Base-by-base conservation (phyloP, 1,140 invertebrate genomes). In the Drosophila trapezifrons region DNA sequence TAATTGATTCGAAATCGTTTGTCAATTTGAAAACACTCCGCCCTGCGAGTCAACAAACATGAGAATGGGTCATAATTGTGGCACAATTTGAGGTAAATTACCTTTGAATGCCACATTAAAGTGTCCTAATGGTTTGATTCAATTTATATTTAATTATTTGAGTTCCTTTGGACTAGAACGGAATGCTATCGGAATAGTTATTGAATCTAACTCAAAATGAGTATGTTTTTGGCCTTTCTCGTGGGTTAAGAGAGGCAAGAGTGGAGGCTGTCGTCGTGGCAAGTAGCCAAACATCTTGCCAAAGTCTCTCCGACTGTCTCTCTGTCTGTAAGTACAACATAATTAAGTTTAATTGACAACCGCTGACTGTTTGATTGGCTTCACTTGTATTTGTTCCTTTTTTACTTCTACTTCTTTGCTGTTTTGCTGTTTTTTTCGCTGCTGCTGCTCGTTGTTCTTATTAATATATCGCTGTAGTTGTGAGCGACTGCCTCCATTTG, bases 301-400 rank as follows among this genome's bases (percentile, higher is more conserved):
- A 64, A 43, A 32, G 42, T 3, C 43, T 9, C 6, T 22, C 22
- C 15, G 20, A 12, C 46, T 29, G 25, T 51, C 27, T 18, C 9
- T 52, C 18, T 22, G 51, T 54, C 51, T 22, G 32, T 37, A 54
- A 52, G 51, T 71, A 47, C 65, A 71, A 70, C 67, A 71, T 71
- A 71, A 71, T 71, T 71, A 71, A 71, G 65, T 71, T 71, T 71
- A 71, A 71, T 71, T 71, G 67, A 71, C 67, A 71, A 71, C 67
- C 67, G 65, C 67, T 71, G 67, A 71, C 67, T 71, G 65, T 71
- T 71, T 71, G 67, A 71, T 71, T 71, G 67, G 67, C 67, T 71
- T 71, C 67, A 57, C 67, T 71, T 71, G 65, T 71, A 38, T 25
- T 46, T 57, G 12, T 29, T 22, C 0, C 15, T 15, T 4, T n/a